Base-by-base conservation (phyloP, 2,888 invertebrate species). In the Heliconius cydno region DNA sequence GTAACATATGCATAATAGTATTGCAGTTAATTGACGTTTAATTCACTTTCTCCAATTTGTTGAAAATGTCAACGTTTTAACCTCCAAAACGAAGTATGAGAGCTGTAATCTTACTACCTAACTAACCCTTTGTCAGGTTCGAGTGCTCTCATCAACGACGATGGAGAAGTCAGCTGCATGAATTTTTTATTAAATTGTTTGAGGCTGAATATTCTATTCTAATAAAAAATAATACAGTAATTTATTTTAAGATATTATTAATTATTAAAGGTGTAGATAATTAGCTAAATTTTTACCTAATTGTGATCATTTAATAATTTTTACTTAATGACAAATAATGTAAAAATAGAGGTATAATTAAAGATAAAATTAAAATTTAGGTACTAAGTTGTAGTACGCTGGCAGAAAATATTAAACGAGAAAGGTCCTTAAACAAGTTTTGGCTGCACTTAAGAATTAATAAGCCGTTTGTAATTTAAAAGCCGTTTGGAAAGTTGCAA, bases 341-440 rank as follows among this genome's bases (percentile, higher is more conserved):
- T 52, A 52, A 7, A 52, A 63, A 25, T 13, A 25, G 4, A 57
- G 57, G 1, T 57, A 57, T 22, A 57, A 57, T 57, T 22, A 19
- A 46, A 46, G 38, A 10, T 38, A 13, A 46, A 12, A 46, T 46
- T 46, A 46, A 34, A 6, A 52, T 15, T 15, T 52, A 52, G 52
- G 3, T 60, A 60, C n/a, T 60, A 60, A n/a, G 76, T 68, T n/a
- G 19, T 38, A 19, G 60, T 68, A 67, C 38, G 71, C 66, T 76
- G 67, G 67, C 71, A 79, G 79, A 81, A 73, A 74, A 77, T 81
- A 76, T 82, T 80, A 84, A 80, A 82, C 70, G 83, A 83, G 84
- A 84, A 84, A 84, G 84, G 83, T 76, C 78, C 82, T 83, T 80
- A 79, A 78, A 80, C 80, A 82, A 81, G 82, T 82, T 82, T 79